A percentile compares a stretch with the other conserved stretches of the same genome.
Conservation (phyloP, 35 echinoderm and acorn worm species). For the Acanthaster planci region DNA sequence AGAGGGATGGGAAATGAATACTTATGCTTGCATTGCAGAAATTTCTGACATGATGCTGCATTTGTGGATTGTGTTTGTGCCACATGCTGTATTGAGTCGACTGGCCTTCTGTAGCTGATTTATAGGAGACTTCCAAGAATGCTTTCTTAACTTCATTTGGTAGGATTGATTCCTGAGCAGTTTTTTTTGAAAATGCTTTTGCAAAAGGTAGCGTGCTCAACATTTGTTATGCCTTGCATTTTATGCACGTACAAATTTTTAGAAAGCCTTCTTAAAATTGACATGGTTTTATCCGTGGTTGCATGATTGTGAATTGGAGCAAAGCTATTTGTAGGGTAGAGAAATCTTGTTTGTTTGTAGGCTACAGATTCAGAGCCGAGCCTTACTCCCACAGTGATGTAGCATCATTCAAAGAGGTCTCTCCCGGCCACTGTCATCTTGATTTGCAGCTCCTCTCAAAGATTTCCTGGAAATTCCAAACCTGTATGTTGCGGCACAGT, state of each 20-base stretch:
- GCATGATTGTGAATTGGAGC: too few relatives aligned
- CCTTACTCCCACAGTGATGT: background rate
- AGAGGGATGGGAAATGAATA: background rate
- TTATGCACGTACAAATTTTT: background rate
- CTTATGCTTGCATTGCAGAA: slow-evolving; percentile 3
- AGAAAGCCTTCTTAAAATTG: too few relatives aligned
- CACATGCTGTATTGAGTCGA: background rate
- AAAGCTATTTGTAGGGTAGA: background rate
- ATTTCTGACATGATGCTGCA: background rate
- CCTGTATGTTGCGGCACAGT: background rate
- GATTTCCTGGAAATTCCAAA: background rate
- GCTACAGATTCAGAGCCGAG: slow-evolving; percentile 14
- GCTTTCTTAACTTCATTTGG: background rate
- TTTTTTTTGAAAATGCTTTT: background rate
- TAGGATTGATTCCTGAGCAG: background rate
- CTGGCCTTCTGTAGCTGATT: background rate
- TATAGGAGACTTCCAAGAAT: background rate
- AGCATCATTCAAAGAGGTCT: background rate
- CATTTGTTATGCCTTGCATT: too few relatives aligned
- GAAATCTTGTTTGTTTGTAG: background rate
- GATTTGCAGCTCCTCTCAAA: background rate
- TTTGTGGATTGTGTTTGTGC: slow-evolving; percentile 7
- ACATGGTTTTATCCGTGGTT: too few relatives aligned
- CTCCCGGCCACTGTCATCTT: slow-evolving; percentile 1
- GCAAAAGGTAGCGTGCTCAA: background rate